Evolutionary conservation across 1,140 invertebrate species (phyloP), one percentile per base, ranked within the genome.

Genomic region (Druon quercuslanigerum): DNA sequence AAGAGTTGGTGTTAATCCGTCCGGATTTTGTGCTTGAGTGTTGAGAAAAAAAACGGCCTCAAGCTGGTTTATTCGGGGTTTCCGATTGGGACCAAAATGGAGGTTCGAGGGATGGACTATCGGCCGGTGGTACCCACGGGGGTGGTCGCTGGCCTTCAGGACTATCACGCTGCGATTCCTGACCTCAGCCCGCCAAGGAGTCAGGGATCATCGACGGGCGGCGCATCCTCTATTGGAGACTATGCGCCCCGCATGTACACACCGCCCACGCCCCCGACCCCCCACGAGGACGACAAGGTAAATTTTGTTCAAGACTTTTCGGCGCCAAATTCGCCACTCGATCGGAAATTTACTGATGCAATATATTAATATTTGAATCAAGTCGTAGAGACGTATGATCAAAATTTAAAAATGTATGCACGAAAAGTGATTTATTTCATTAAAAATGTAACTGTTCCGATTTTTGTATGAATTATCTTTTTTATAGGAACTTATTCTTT

Each of bases 221-320:
- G 89, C 74, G 89, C 89, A 74, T 91, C 90, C 79, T 90, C 90
- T 33, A 83, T 91, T 77, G 90, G 90, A 25, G 90, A 91, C 77
- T 91, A 91, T 83, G 90, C 87, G 84, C 90, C 90, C 40, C 87
- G 90, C 78, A 91, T 91, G 90, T 91, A 91, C 83, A 91, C 90
- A 57, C 90, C 90, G 71, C 90, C 90, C 78, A 91, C 90, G 33
- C 90, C 90, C 25, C 90, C 90, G 70, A 91, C 90, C 60, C 90
- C 90, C 70, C 89, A 91, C 83, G 90, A 91, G 72, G 90, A 91
- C 79, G 90, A 90, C 72, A 91, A 91, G 90, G 90, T 91, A 90
- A 66, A 66, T 66, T 66, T 66, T 33, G 40, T 66, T 66, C 60
- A 66, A 33, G 20, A 40, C 40, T 66, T 40, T 40, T 40, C 4